Conservation (phyloP, 2,113 vertebrate species). For the Phylloscopus trochilus region DNA sequence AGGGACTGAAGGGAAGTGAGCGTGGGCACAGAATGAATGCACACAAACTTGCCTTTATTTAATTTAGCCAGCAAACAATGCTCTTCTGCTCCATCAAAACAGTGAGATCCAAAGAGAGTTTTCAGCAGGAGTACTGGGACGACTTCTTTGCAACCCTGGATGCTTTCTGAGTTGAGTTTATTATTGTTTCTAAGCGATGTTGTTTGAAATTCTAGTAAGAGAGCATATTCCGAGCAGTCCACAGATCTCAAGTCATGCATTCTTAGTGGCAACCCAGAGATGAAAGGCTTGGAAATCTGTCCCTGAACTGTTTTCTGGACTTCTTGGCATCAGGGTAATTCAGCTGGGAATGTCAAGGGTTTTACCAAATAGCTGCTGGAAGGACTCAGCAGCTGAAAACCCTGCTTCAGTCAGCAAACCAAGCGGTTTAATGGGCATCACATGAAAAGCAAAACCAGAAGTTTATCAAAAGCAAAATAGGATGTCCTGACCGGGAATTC, state of each 20-base stretch:
- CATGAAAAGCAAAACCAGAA: slow-evolving; percentile 4
- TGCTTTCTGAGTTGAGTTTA: not conserved
- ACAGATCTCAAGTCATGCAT: not conserved
- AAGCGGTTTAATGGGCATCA: not conserved
- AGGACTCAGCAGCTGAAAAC: not conserved
- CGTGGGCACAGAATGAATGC: not conserved
- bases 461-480: slow-evolving; percentile 9
- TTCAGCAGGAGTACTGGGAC: not conserved
- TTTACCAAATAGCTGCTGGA: not conserved
- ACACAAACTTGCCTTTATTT: not conserved
- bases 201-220: not conserved
- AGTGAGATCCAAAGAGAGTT: not conserved
- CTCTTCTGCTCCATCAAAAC: not conserved
- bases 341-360: not conserved
- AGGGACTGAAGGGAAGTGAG: not conserved
- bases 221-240: not conserved
- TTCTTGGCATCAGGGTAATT: not conserved
- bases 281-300: not conserved
- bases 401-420: not conserved
- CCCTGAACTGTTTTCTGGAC: not conserved
- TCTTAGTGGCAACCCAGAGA: not conserved
- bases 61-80: not conserved
- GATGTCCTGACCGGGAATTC: not conserved
- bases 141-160: not conserved
- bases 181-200: not conserved